Percentiles rank a stretch among this genome's conserved stretches.
phyloP scores from a whole-genome alignment of 92 coral and sea anemone species.

The Desmophyllum pertusum region DNA sequence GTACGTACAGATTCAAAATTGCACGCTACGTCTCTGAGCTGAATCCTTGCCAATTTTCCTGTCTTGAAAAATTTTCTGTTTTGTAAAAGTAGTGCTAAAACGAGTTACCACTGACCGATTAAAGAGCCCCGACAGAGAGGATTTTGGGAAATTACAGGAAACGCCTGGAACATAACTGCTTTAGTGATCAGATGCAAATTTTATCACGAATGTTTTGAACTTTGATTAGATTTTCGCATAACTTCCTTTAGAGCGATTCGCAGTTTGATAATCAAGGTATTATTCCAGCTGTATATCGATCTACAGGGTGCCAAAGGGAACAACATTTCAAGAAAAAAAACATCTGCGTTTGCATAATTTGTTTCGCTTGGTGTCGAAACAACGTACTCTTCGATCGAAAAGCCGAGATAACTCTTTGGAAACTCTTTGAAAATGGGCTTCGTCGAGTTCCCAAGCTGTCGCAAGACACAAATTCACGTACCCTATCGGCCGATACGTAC shows the following conservation, averaged over 20 bases:
- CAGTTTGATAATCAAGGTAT: not conserved
- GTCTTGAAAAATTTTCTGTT: not conserved
- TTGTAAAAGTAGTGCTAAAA: slow-evolving; percentile 17
- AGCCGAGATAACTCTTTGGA: not conserved
- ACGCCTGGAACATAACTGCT: slow-evolving; percentile 15
- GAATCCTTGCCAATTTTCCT: slow-evolving; percentile 9
- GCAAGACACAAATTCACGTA: slow-evolving; percentile 87
- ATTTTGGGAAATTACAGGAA: slow-evolving; percentile 17
- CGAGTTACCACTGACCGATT: slow-evolving; percentile 1
- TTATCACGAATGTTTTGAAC: not conserved
- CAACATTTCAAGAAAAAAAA: not conserved
- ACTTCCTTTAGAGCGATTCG: not conserved
- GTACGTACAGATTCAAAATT: no score
- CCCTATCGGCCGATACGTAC: slow-evolving; percentile 88
- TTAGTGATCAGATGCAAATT: slow-evolving; percentile 19
- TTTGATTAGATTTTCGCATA: slow-evolving; percentile 11
- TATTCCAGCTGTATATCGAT: not conserved
- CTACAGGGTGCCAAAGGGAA: not conserved
- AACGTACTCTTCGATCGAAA: not conserved
- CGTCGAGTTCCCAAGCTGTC: slow-evolving; percentile 29
- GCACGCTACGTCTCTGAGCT: no score
- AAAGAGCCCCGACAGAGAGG: not conserved
- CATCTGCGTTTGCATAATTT: slow-evolving; percentile 18
- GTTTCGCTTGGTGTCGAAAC: not conserved
- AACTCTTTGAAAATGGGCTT: not conserved